Evolutionary conservation across 2,113 vertebrate species (phyloP), one percentile per base, ranked within the genome.

Genomic region (Elaphurus davidianus): DNA sequence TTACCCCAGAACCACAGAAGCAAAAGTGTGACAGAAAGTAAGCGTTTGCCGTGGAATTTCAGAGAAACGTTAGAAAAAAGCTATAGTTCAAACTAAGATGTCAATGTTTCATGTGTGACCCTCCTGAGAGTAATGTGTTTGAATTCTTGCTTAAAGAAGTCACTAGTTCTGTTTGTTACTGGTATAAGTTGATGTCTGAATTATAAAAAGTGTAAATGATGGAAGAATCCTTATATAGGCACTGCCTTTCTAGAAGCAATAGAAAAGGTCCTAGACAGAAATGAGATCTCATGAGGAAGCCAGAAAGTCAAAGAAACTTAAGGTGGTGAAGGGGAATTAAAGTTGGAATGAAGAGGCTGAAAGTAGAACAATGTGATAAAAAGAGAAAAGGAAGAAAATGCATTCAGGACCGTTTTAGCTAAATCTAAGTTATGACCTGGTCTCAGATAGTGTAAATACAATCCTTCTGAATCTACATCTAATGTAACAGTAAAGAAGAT

Each of bases 251-350:
- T 67, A 71, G 33, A 92, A 95, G 36, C 7, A 93, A 84, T 23
- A 19, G 83, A 52, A 88, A 71, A 93, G 2, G 50, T 67, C 67
- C n/a, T 71, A 71, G 45, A 90, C 40, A 54, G 50, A 78, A 95
- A 90, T 33, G 86, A 82, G 36, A 25, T 43, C 71, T 87, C 28
- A n/a, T 17, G 59, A 87, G 47, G 30, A 93, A 57, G 59, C 47
- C 59, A 92, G 52, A 82, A 52, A 84, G 33, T 87, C 85, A 87
- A 97, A 87, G 50, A 90, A 94, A 78, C 57, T 83, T 57, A 87
- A 90, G 21, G 27, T 64, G 57, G 17, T 88, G 17, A 81, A 83
- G 19, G 12, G 52, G 47, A 87, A 91, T 90, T 74, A 83, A 94
- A 94, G 86, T 2, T 47, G 25, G 10, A 57, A 16, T 82, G 28